Evolutionary conservation across 2,797 vertebrate genomes (phyloP).

Genomic region (Erethizon dorsatum): DNA sequence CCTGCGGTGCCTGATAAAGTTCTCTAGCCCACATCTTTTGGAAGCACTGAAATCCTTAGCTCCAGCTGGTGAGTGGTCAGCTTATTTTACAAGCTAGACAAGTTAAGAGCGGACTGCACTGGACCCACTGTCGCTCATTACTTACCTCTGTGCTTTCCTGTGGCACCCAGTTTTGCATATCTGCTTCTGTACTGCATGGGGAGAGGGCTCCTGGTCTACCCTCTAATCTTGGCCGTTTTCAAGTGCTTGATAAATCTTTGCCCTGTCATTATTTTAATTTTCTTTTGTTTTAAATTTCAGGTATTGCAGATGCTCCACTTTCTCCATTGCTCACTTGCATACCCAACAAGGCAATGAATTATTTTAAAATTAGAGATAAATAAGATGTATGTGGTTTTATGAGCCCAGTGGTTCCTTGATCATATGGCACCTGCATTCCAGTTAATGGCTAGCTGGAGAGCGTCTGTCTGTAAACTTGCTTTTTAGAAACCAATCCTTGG

Average conservation of each 20-base stretch:
- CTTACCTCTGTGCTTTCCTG: not conserved
- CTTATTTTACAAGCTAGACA: not conserved
- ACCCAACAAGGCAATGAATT: constrained; percentile 94
- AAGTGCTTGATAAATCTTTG: not conserved
- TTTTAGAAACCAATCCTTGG: constrained; percentile 55
- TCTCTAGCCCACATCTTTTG: constrained; percentile 95
- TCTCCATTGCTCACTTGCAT: constrained; percentile 96
- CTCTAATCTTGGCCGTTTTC: constrained; percentile 29
- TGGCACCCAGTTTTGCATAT: not conserved
- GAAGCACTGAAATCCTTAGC: constrained; percentile 94
- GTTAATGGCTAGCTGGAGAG: not conserved
- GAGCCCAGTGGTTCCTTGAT: constrained; percentile 81
- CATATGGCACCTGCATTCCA: not conserved
- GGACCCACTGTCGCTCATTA: not conserved
- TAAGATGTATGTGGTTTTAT: constrained; percentile 76
- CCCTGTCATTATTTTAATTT: constrained; percentile 19
- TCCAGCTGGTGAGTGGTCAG: constrained; percentile 91
- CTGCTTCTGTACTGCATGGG: not conserved
- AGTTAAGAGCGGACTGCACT: not conserved
- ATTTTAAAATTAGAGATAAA: constrained; percentile 96
- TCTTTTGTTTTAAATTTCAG: constrained; percentile 88
- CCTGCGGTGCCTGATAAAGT: constrained; percentile 94
- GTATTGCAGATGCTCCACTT: constrained; percentile 95
- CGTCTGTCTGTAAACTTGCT: constrained; percentile 35
- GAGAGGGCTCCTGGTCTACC: not conserved